Evolutionary conservation across 2,888 invertebrate species (phyloP), one percentile per base, ranked within the genome.

Genomic region (Trichacis sp.): DNA sequence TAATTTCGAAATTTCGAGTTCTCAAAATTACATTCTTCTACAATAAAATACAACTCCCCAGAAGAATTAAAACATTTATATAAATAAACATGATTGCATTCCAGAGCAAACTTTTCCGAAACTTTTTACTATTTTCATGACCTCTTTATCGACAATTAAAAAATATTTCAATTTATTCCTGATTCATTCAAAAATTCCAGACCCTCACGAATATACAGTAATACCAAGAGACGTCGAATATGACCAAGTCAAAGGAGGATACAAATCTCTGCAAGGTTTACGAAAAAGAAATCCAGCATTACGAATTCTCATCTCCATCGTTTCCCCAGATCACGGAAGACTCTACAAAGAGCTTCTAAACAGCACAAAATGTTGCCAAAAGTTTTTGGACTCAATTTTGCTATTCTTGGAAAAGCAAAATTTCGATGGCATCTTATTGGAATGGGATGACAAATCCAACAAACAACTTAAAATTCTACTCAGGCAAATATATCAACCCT

Each of bases 391-490:
- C 33, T 91, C 92, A 38, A 88, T 90, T 0, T 79, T 92, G 0
- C 84, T 85, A 42, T 91, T 92, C 74, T 78, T 93, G 48, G 87
- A 88, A 57, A 87, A 89, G 58, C 88, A 92, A 71, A 88, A 89
- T 57, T 94, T 95, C 75, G 94, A 95, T 79, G 95, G 95, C 0
- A 84, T 94, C 9, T 94, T 94, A 76, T 85, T 95, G 2, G 91
- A 94, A 73, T 94, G 70, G 87, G 86, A 52, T 83, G 85, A 9
- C 76, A 81, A 46, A 18, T 64, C 78, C 70, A 43, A 86, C 83
- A 47, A 89, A 88, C 79, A 90, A 86, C 77, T 90, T 38, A 87
- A 88, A 18, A 80, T 86, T 20, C 80, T 87, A 3, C 83, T 92
- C 24, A 88, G 89, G 71, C 89, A 91, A 75, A 79, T 92, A 9